Evolutionary conservation across 2,797 vertebrate genomes (phyloP).

Genomic region (Syngnathus rostellatus): DNA sequence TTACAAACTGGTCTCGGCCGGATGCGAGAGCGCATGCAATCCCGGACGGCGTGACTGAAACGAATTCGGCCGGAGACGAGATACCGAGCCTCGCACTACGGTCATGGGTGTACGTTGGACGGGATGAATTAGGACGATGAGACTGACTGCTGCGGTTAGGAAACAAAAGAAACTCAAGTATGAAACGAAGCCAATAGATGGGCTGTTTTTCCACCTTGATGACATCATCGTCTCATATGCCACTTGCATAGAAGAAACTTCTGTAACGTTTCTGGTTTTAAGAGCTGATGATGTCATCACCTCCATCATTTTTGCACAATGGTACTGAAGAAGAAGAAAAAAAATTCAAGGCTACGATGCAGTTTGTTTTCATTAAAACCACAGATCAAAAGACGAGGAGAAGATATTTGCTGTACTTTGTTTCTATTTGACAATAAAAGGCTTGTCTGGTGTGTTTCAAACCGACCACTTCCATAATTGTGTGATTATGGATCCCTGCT

Average conservation of each 20-base stretch:
- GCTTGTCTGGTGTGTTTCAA: not conserved
- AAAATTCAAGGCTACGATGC: not conserved
- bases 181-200: not conserved
- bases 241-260: constrained; percentile 32
- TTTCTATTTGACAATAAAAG: not conserved
- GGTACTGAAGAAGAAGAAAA: not conserved
- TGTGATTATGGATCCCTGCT: constrained; percentile 1
- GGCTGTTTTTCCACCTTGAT: constrained; percentile 7
- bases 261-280: constrained; percentile 12
- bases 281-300: constrained; percentile 25
- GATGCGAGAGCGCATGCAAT: constrained; percentile 59
- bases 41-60: constrained; percentile 45
- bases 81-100: constrained; percentile 43
- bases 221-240: constrained; percentile 34
- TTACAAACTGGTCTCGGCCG: constrained; percentile 60
- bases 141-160: not conserved
- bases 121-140: constrained; percentile 38
- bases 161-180: constrained; percentile 11
- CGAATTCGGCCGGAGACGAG: constrained; percentile 45
- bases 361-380: not conserved
- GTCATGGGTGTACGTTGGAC: constrained; percentile 43
- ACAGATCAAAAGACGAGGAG: not conserved
- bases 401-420: not conserved
- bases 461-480: not conserved
- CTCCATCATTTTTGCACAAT: not conserved